Evolutionary conservation across 2,113 vertebrate species (phyloP), one percentile per base, ranked within the genome.

Genomic region (Ptilonorhynchus violaceus): DNA sequence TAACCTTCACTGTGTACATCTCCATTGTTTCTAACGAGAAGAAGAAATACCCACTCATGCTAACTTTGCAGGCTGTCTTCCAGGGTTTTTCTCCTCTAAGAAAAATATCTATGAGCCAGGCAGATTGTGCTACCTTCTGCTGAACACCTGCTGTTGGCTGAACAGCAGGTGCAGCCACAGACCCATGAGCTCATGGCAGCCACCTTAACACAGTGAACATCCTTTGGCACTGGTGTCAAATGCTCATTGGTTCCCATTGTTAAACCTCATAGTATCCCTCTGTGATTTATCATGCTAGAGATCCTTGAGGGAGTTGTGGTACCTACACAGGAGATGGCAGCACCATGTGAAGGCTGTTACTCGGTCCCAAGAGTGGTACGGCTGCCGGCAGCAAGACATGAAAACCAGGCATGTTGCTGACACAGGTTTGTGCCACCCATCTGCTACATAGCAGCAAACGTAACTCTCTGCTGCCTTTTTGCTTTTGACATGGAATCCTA

Each of bases 161-260:
- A 72, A 70, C 28, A 31, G 46, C 31, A 25, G 10, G 15, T 0
- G 1, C 33, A 92, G 39, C 50, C 72, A 37, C 28, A 39, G 66
- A 47, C 13, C 31, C 80, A 7, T 2, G 1, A 27, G 55, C 15
- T 74, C 33, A 4, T 1, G 30, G 33, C 52, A 70, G n/a, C 13
- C 13, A 2, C 5, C n/a, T 59, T 70, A 47, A 39, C 2, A 1
- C 33, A 33, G 46, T 20, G 78, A n/a, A 18, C 1, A 0, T 30
- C 21, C 74, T 64, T 72, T 75, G 63, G 14, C 30, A 69, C 12
- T 4, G 23, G 15, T 44, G 16, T 33, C 33, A 58, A 35, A 58
- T 1, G 20, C 17, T 73, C 10, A 0, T 9, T 70, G 66, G 27
- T 31, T 88, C 24, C 28, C 17, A 5, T 11, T 44, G 20, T 20